Base-by-base conservation (phyloP, 92 coral and sea anemone species). In the Porites rus region DNA sequence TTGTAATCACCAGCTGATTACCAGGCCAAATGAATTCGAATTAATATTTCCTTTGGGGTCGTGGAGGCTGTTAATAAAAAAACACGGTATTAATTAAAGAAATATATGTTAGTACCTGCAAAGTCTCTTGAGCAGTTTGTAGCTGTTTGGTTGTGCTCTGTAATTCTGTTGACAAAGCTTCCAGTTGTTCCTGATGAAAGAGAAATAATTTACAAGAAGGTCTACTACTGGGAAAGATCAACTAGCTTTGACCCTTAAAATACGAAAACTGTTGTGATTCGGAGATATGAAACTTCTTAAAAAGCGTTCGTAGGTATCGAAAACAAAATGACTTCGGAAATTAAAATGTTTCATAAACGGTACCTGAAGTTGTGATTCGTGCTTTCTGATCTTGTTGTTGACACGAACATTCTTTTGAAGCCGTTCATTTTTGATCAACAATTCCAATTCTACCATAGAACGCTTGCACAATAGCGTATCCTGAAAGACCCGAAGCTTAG, bases 391-490 rank as follows among this genome's bases (percentile, higher is more conserved):
- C 61, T 79, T 88, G 54, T 84, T 85, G 24, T 72, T 85, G 71
- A 84, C 88, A 13, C 81, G 85, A 69, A 73, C 87, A 71, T 89
- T 82, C 69, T 77, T 85, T 56, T 63, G 78, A 16, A 92, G 75
- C 78, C 60, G 85, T 77, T 96, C 99, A 50, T 96, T 93, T 69
- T 92, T 87, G 17, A 85, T 61, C 80, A 87, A 28, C 76, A 94
- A 83, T 31, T 94, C 93, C 14, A 92, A 69, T 77, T 94, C 93
- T 10, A 78, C 66, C 76, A 89, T 93, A 64, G 93, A 96, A 59
- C 90, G 88, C 84, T 92, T 89, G 75, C 92, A 94, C 62, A 63
- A 74, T 31, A 96, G 76, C 77, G 98, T 93, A 78, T 93, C 95
- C 66, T 92, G 93, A n/a, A 88, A 81, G 52, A 96, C 92, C 64